Percentiles rank a stretch among this genome's conserved stretches.
Evolutionary conservation across 2,888 invertebrate species (phyloP).

Genomic region (Nudaria mundana): DNA sequence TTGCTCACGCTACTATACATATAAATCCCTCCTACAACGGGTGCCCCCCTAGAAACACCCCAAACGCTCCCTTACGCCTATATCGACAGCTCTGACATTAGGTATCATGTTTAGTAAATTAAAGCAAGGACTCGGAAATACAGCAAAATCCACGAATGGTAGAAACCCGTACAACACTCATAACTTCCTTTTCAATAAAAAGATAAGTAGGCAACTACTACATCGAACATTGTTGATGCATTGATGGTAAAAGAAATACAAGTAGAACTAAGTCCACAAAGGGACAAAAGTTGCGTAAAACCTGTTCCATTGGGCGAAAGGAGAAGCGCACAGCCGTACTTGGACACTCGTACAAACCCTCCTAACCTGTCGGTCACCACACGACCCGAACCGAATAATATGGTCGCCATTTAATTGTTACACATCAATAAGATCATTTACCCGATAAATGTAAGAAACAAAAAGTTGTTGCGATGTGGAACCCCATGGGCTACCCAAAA

Average conservation of each 20-base stretch:
- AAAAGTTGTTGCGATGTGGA: too few species aligned
- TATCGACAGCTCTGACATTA: constrained; percentile 54
- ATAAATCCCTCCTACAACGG: constrained; percentile 73
- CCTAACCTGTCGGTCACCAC: constrained; percentile 28
- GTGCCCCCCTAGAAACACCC: constrained; percentile 69
- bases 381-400: constrained; percentile 32
- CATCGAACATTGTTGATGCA: too few species aligned
- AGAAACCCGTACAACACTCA: too few species aligned
- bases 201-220: too few species aligned
- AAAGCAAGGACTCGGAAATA: constrained; percentile 14
- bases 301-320: constrained; percentile 64
- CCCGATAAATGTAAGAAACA: too few species aligned
- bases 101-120: constrained; percentile 53
- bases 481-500: too few species aligned
- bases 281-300: constrained; percentile 43
- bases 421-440: constrained; percentile 20
- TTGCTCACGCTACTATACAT: constrained; percentile 77
- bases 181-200: too few species aligned
- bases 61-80: constrained; percentile 56
- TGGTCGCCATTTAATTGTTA: constrained; percentile 29
- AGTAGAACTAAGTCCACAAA: constrained; percentile 28
- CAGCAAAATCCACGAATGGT: too few species aligned
- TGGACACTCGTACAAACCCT: neutral
- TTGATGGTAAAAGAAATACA: constrained; percentile 32
- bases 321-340: constrained; percentile 41